Evolutionary conservation across 1,140 invertebrate species (phyloP).

Genomic region (Centruroides vittatus): DNA sequence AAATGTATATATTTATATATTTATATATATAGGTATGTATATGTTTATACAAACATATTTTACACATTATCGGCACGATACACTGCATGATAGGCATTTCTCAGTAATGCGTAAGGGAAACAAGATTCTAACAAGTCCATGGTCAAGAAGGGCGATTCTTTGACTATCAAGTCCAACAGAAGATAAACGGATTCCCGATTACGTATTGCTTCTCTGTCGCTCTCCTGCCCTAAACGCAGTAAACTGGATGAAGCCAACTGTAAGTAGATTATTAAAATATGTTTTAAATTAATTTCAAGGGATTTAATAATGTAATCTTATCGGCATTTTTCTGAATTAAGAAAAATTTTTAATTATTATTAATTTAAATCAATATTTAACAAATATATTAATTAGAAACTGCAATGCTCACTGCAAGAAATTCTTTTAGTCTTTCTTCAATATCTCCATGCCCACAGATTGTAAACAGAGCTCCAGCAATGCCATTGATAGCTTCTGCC

Average conservation of each 20-base stretch:
- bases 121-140: conserved; percentile 97
- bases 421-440: conserved; percentile 95
- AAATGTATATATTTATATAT: no score
- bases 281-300: no score
- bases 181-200: conserved; percentile 94
- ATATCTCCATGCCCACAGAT: conserved; percentile 90
- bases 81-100: conserved; percentile 91
- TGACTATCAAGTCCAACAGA: conserved; percentile 83
- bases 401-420: conserved; percentile 55
- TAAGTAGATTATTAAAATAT: conserved; percentile 3
- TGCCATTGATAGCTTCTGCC: conserved; percentile 87
- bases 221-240: conserved; percentile 82
- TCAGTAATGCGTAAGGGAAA: conserved; percentile 90
- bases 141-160: conserved; percentile 92
- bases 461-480: conserved; percentile 92
- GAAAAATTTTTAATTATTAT: no score
- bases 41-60: not conserved
- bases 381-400: not conserved
- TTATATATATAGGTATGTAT: no score
- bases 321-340: no score
- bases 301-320: not conserved
- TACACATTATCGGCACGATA: conserved; percentile 39
- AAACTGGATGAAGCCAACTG: conserved; percentile 85
- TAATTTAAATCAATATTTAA: no score
- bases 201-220: conserved; percentile 81